A percentile compares a stretch with the other conserved stretches of the same genome.
Conservation (phyloP, 2,888 invertebrate genomes). For the Sminthurides aquaticus region DNA sequence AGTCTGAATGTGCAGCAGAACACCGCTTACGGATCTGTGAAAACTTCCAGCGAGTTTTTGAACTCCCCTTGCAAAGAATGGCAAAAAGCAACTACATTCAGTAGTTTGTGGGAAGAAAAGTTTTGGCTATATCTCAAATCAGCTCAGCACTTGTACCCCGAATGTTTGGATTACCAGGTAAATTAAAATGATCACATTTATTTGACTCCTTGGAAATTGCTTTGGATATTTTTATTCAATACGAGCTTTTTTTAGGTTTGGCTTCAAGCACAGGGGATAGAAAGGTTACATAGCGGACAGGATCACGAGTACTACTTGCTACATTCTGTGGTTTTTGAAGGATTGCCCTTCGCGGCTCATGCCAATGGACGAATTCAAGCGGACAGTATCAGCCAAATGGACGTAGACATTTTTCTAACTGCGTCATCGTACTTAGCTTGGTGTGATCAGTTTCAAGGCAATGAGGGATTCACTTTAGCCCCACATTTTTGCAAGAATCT, state of each 20-base stretch:
- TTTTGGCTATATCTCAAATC: constrained; percentile 12
- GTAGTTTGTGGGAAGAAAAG: neutral
- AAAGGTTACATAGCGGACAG: neutral
- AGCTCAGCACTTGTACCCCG: constrained; percentile 14
- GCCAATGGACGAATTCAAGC: neutral
- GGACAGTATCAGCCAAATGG: constrained; percentile 16
- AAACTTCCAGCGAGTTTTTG: constrained; percentile 5
- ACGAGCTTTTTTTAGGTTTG: constrained; percentile 5
- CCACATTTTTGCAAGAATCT: neutral
- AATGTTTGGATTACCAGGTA: constrained; percentile 12
- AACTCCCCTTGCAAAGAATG: neutral
- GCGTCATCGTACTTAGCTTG: neutral
- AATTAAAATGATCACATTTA: neutral
- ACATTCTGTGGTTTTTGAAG: constrained; percentile 13
- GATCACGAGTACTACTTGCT: neutral
- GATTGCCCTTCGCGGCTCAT: neutral
- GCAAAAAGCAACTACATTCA: neutral
- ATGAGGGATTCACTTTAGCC: neutral
- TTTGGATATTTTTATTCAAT: neutral
- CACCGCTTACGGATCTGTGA: neutral
- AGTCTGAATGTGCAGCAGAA: neutral
- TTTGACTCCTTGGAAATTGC: neutral
- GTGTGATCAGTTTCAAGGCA: neutral
- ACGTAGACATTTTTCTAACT: constrained; percentile 15
- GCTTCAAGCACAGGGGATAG: constrained; percentile 11